Evolutionary conservation across 2,888 invertebrate species (phyloP), one percentile per base, ranked within the genome.

Genomic region (Platypus cylindrus): DNA sequence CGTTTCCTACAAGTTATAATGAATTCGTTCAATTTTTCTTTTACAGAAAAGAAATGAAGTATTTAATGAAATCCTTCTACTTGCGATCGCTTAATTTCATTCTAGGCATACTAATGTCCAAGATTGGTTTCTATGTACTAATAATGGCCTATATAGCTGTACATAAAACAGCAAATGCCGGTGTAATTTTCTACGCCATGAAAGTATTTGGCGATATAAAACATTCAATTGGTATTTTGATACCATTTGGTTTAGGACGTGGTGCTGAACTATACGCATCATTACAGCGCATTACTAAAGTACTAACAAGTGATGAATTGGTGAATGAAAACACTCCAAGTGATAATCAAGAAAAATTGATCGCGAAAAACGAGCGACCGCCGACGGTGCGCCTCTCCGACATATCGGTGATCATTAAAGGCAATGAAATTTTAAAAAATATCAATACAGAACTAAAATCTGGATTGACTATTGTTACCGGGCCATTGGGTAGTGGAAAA

Each of bases 401-500:
- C 17, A 50, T 49, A 2, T 38, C 42, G 3, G 49, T 53, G 3
- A 40, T 34, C 13, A 44, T 55, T 15, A 43, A 49, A 52, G 34
- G 53, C 45, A 23, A 47, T 42, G 22, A 43, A 50, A 28, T 68
- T 0, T 47, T 72, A 4, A 55, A 55, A 36, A 53, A 67, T 36
- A 49, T 71, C 4, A 60, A 55, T n/a, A 38, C 67, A 14, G 54
- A 57, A 16, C 50, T 71, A 1, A 62, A 64, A 32, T 40, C 34
- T 2, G 54, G 65, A 17, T 44, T 71, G 3, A 62, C 65, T 17
- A 70, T 71, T 1, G 55, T 80, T 5, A 69, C 76, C 17, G 80
- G 80, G 9, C 65, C 70, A 2, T 73, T 79, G 1, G 80, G 78
- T 16, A 62, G 71, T 13, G 79, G 79, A 28, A 80, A 80, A 47